Evolutionary conservation across 2,888 invertebrate genomes (phyloP).

Genomic region (Mayetiola destructor): DNA sequence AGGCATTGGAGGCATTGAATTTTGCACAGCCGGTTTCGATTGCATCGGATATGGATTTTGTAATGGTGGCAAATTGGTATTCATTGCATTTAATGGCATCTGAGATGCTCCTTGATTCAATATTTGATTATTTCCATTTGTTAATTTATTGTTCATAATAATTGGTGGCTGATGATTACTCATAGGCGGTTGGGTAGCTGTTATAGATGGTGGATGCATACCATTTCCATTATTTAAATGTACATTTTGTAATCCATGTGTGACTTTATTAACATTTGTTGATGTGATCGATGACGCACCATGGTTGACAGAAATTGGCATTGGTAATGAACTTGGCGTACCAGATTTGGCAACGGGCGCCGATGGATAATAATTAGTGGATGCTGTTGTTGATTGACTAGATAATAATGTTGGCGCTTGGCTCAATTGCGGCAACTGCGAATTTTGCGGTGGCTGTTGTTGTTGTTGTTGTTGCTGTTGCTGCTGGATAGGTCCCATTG

Average conservation of each 20-base stretch:
- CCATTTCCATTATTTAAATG: not conserved
- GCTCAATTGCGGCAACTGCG: not conserved
- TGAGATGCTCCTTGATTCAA: not conserved
- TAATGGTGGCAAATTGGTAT: not conserved
- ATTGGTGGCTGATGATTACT: not conserved
- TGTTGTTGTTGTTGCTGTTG: not conserved
- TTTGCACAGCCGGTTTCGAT: not conserved
- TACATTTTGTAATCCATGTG: not conserved
- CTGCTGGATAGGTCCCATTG: not conserved
- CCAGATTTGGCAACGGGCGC: not conserved
- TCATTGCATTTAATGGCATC: conserved; percentile 9
- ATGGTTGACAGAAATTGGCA: not conserved
- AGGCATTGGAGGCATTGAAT: not conserved
- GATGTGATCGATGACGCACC: not conserved
- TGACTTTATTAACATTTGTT: not conserved
- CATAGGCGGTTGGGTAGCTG: not conserved
- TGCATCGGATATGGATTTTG: not conserved
- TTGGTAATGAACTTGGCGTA: no score
- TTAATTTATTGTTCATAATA: not conserved
- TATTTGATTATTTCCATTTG: not conserved
- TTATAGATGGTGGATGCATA: not conserved
- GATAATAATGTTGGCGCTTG: not conserved
- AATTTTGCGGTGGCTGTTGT: not conserved
- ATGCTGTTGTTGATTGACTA: not conserved
- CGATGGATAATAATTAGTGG: not conserved